A percentile compares a stretch with the other conserved stretches of the same genome.
Conservation (phyloP, 2,113 vertebrate species). For the Microcebus tavaratra region DNA sequence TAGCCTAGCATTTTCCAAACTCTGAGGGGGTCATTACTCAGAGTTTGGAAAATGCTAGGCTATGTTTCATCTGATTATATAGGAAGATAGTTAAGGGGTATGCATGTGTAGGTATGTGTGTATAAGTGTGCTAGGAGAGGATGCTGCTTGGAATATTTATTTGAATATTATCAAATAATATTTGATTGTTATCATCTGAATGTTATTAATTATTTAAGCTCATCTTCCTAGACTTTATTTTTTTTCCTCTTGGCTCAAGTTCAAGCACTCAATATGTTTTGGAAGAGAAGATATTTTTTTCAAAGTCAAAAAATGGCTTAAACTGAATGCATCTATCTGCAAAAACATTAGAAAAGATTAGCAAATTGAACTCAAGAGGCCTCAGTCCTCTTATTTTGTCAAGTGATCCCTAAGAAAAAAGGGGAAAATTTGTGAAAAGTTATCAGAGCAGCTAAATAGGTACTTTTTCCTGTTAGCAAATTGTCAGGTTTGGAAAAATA, state of each 20-base stretch:
- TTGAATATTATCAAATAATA: conserved; percentile 29
- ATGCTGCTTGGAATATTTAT: conserved; percentile 2
- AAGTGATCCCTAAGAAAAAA: background rate
- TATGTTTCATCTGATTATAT: background rate
- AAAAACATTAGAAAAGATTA: conserved; percentile 46
- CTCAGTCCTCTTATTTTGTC: conserved; percentile 26
- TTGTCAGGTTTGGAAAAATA: conserved; percentile 51
- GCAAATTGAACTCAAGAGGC: conserved; percentile 48
- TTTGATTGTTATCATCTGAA: conserved; percentile 44
- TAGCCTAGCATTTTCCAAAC: conserved; percentile 22
- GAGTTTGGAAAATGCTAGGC: no score
- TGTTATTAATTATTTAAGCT: conserved; percentile 30
- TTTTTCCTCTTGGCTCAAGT: background rate
- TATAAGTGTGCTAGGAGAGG: background rate
- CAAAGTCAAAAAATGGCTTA: conserved; percentile 53
- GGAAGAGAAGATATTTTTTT: conserved; percentile 61
- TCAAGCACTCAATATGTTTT: conserved; percentile 32
- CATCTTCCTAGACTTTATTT: background rate
- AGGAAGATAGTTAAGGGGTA: background rate
- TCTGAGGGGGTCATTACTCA: background rate
- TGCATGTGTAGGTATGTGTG: background rate
- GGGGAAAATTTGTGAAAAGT: background rate
- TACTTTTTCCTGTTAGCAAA: conserved; percentile 41
- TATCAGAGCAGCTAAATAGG: conserved; percentile 13
- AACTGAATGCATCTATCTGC: conserved; percentile 51